Evolutionary conservation across 2,888 invertebrate species (phyloP).

Genomic region (Diarsia brunnea): DNA sequence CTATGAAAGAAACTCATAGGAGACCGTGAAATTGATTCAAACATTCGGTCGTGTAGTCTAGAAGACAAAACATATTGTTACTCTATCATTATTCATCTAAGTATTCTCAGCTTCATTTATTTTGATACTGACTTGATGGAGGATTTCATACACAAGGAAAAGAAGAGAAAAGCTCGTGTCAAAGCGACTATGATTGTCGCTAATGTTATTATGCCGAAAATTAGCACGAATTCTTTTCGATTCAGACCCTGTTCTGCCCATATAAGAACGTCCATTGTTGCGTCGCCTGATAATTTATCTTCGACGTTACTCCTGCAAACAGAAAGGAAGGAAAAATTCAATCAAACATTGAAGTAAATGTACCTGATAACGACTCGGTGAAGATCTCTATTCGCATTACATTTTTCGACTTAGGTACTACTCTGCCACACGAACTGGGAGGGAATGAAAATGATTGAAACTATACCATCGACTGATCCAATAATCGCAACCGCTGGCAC

Average conservation of each 20-base stretch:
- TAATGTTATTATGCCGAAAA: slow-evolving; percentile 91
- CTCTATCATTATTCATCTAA: neutral
- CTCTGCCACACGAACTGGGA: neutral
- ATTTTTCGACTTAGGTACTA: neutral
- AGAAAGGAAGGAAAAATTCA: neutral
- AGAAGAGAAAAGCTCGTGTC: slow-evolving; percentile 92
- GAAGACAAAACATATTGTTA: slow-evolving; percentile 13
- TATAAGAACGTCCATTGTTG: slow-evolving; percentile 80
- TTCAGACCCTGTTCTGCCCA: slow-evolving; percentile 82
- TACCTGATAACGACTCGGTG: too few species aligned
- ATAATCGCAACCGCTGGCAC: slow-evolving; percentile 86
- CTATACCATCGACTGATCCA: slow-evolving; percentile 86
- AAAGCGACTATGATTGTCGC: slow-evolving; percentile 91
- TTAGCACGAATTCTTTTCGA: slow-evolving; percentile 80
- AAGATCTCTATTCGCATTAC: neutral
- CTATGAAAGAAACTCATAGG: slow-evolving; percentile 94
- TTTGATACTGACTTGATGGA: slow-evolving; percentile 88
- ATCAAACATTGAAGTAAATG: neutral
- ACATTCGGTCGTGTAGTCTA: slow-evolving; percentile 93
- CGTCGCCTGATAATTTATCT: slow-evolving; percentile 84
- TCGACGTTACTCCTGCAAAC: slow-evolving; percentile 83
- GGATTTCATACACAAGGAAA: slow-evolving; percentile 92
- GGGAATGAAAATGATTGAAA: neutral
- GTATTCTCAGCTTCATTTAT: neutral
- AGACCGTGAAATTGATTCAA: slow-evolving; percentile 89